A percentile compares a stretch with the other conserved stretches of the same genome.
phyloP scores from a whole-genome alignment of 2,888 invertebrate species.

The Phortica magna region DNA sequence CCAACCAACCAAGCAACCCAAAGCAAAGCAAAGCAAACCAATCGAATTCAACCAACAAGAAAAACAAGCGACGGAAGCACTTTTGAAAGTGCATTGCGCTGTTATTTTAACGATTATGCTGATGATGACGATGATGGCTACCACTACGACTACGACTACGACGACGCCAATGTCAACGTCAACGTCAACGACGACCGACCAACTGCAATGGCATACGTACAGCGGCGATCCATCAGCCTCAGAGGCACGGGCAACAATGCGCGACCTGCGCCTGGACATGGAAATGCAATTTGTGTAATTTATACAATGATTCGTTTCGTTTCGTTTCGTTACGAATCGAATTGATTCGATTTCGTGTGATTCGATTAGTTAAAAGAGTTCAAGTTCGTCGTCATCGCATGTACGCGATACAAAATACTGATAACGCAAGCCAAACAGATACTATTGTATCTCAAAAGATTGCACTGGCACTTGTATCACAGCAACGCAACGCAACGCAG shows the following conservation, averaged over 20 bases:
- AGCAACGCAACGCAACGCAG: background rate
- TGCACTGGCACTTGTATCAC: conserved; percentile 27
- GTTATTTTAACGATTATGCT: conserved; percentile 62
- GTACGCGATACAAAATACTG: conserved; percentile 26
- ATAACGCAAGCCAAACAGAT: conserved; percentile 4
- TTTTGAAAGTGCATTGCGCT: conserved; percentile 62
- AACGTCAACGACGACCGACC: background rate
- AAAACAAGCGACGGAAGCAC: conserved; percentile 50
- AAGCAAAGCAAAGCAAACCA: conserved; percentile 2
- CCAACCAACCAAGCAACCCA: background rate
- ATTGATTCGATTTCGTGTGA: conserved; percentile 16
- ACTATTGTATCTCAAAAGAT: conserved; percentile 8
- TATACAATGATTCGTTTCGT: conserved; percentile 51
- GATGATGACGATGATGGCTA: conserved; percentile 40
- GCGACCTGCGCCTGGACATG: conserved; percentile 60
- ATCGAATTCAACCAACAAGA: background rate
- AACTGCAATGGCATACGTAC: background rate
- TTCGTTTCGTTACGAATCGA: background rate
- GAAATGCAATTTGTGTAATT: conserved; percentile 75
- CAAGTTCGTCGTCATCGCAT: conserved; percentile 4
- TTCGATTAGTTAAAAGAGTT: conserved; percentile 30
- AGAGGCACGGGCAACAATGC: too few species aligned
- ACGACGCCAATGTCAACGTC: background rate
- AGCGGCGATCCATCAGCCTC: conserved; percentile 53
- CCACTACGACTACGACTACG: background rate